Percentiles rank a stretch among this genome's conserved stretches.
Evolutionary conservation across 2,797 vertebrate genomes (phyloP).

Genomic region (Coregonus suidteri): DNA sequence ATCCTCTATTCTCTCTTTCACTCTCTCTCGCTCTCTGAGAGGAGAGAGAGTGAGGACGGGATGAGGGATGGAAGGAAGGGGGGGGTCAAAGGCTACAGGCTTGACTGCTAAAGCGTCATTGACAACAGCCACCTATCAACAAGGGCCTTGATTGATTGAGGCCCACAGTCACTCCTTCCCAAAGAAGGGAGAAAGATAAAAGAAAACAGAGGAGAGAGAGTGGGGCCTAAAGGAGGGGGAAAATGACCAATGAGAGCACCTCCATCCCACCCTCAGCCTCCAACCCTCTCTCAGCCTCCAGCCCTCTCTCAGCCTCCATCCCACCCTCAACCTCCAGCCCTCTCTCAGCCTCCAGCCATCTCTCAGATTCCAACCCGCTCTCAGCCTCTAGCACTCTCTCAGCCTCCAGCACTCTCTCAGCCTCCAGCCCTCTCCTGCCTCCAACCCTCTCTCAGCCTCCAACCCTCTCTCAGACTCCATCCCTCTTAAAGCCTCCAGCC

Average conservation of each 20-base stretch:
- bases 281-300: too few species aligned
- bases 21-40: not conserved
- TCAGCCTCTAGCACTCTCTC: too few species aligned
- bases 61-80: not conserved
- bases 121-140: constrained; percentile 83
- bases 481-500: too few species aligned
- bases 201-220: not conserved
- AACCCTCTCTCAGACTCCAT: too few species aligned
- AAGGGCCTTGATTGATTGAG: constrained; percentile 62
- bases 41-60: too few species aligned
- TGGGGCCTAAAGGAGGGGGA: constrained; percentile 13
- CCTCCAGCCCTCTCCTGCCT: too few species aligned
- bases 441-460: too few species aligned
- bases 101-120: constrained; percentile 60
- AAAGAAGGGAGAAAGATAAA: constrained; percentile 18
- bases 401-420: too few species aligned
- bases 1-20: constrained; percentile 19
- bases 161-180: constrained; percentile 68
- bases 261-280: not conserved
- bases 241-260: constrained; percentile 59
- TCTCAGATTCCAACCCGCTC: too few species aligned
- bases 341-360: too few species aligned
- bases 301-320: too few species aligned
- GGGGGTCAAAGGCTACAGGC: constrained; percentile 1
- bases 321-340: too few species aligned